phyloP scores from a whole-genome alignment of 2,888 invertebrate genomes.

The Caenorhabditis sp. region DNA sequence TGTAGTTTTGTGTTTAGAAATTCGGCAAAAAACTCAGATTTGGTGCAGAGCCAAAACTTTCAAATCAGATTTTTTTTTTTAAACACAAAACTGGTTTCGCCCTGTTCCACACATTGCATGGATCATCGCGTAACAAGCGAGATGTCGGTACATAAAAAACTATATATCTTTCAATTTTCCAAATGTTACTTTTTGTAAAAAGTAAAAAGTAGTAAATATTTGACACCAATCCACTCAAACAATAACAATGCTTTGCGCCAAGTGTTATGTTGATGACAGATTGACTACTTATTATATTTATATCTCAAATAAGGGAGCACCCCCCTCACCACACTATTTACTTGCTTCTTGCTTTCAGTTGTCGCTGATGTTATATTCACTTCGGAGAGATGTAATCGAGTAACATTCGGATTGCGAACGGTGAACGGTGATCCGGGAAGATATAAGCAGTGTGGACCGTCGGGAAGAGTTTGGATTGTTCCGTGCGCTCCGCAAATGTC shows the following conservation, averaged over 20 bases:
- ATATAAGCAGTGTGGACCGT: slow-evolving; percentile 52
- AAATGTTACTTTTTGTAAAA: no score
- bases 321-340: no score
- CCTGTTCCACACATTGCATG: no score
- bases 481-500: slow-evolving; percentile 51
- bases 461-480: slow-evolving; percentile 53
- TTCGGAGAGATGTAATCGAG: slow-evolving; percentile 46
- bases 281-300: neutral
- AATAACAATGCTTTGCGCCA: neutral
- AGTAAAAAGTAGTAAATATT: neutral
- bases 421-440: slow-evolving; percentile 46
- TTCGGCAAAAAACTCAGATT: no score
- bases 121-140: no score
- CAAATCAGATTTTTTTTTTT: no score
- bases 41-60: no score
- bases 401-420: slow-evolving; percentile 37
- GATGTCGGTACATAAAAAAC: no score
- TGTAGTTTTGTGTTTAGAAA: no score
- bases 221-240: neutral
- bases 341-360: slow-evolving; percentile 13
- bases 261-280: slow-evolving; percentile 4
- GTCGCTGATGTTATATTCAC: slow-evolving; percentile 50
- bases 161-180: no score
- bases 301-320: neutral
- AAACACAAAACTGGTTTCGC: no score